Evolutionary conservation across 1,140 invertebrate genomes (phyloP), one percentile per base, ranked within the genome.

Genomic region (Apocrypta bakeri): DNA sequence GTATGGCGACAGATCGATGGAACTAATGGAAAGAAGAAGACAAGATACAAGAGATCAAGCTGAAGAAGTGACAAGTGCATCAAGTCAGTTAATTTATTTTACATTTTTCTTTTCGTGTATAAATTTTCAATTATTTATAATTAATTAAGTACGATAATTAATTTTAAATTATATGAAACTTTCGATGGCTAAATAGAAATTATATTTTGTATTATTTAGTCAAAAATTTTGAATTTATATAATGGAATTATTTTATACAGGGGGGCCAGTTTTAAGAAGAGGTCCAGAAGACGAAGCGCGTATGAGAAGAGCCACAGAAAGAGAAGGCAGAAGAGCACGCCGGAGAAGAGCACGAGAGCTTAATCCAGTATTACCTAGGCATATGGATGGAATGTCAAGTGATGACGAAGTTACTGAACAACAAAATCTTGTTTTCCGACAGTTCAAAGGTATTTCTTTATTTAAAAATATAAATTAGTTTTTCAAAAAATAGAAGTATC

Each of bases 361-460:
- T 29, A 92, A 91, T 73, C 87, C 90, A n/a, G 93, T 89, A 74
- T 84, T 91, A 66, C 88, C 92, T 2, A 93, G 94, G 48, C 98
- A 99, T 89, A 94, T 97, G 80, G 98, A 99, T 90, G 98, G 98
- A 1, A 96, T 98, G 94, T 98, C 97, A n/a, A 98, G 97, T 87
- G 98, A 99, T 91, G 98, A 99, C 90, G 98, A 99, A 92, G 95
- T 98, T 87, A 96, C 96, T 1, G 97, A 97, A 90, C 95, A 96
- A 85, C 96, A 97, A 86, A 94, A 95, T 86, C 92, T 94, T 77
- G 93, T 94, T 76, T 95, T 95, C 89, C 94, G 93, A 85, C 89
- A 91, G 87, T 83, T 88, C 6, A 91, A 92, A 89, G 90, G 92
- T 93, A 82, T 66, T 66, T 73, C 27, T 71, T 61, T 33, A 33